These are phyloP conservation scores for Helicolenus hilgendorfi DNA, from an alignment of 2,797 vertebrate species.

Conservation along the genomic window DNA sequence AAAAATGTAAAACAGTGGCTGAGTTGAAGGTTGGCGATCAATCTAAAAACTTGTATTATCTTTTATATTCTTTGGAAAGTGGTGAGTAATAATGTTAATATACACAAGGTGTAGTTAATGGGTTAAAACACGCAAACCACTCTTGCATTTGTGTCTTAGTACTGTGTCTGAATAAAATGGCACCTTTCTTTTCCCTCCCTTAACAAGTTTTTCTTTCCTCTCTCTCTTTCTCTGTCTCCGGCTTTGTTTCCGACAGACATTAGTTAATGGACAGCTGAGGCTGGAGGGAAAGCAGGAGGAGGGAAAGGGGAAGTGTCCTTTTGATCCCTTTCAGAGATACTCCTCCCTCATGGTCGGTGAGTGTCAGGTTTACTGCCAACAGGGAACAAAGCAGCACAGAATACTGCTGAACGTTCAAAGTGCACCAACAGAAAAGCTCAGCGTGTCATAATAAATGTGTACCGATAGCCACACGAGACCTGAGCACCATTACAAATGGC, in stretches of 20 bases:
- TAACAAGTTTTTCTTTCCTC: constrained; percentile 1
- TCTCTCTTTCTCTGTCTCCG: not conserved
- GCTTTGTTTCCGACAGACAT: constrained; percentile 77
- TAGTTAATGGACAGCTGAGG: constrained; percentile 82
- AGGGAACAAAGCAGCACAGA: constrained; percentile 35
- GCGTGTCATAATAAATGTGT: not conserved
- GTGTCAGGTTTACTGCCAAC: constrained; percentile 67
- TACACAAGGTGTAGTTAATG: not conserved
- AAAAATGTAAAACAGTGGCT: not conserved
- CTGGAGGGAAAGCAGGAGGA: constrained; percentile 87
- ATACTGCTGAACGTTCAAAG: constrained; percentile 32
- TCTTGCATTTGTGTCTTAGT: not conserved
- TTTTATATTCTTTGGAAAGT: not conserved
- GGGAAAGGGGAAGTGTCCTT: constrained; percentile 91
- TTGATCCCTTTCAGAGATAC: constrained; percentile 90
- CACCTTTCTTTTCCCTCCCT: not conserved
- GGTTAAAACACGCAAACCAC: not conserved
- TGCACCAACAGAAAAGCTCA: constrained; percentile 31
- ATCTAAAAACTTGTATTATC: not conserved
- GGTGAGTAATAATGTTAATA: not conserved
- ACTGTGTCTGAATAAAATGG: constrained; percentile 13
- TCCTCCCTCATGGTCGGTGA: constrained; percentile 90
- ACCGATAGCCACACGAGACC: not conserved
- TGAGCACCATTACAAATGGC: not conserved
- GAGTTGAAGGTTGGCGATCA: not conserved